phyloP scores from a whole-genome alignment of 1,140 invertebrate species.

The Ceratina calcarata region DNA sequence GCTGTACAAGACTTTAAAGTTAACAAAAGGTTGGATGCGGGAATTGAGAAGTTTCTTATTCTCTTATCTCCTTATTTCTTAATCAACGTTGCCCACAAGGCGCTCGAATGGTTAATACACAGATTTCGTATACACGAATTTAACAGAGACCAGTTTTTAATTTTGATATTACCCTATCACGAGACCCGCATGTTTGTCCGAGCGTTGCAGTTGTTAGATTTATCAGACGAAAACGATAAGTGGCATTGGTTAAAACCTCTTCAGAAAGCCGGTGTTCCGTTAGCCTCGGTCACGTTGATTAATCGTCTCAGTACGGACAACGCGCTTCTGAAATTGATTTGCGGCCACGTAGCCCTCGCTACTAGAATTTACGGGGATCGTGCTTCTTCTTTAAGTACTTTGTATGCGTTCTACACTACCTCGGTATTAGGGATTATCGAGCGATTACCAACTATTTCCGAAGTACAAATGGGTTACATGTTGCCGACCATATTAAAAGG shows the following conservation, averaged over 20 bases:
- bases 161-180: slow-evolving; percentile 93
- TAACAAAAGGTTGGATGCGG: slow-evolving; percentile 88
- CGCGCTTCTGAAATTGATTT: slow-evolving; percentile 88
- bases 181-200: slow-evolving; percentile 92
- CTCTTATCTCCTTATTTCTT: slow-evolving; percentile 93
- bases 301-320: slow-evolving; percentile 86
- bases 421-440: slow-evolving; percentile 86
- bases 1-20: slow-evolving; percentile 87
- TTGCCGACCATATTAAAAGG: slow-evolving; percentile 86
- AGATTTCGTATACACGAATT: slow-evolving; percentile 94
- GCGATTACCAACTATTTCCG: slow-evolving; percentile 80
- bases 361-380: slow-evolving; percentile 84
- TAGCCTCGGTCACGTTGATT: slow-evolving; percentile 86
- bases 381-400: slow-evolving; percentile 83
- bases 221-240: slow-evolving; percentile 82
- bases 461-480: slow-evolving; percentile 86
- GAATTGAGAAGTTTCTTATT: slow-evolving; percentile 90
- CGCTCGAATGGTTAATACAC: slow-evolving; percentile 95
- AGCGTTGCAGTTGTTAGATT: slow-evolving; percentile 87
- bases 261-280: slow-evolving; percentile 87
- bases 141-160: slow-evolving; percentile 90
- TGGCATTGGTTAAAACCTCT: slow-evolving; percentile 90
- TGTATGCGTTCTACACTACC: slow-evolving; percentile 90
- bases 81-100: slow-evolving; percentile 91
- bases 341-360: slow-evolving; percentile 84